Evolutionary conservation across 2,797 vertebrate genomes (phyloP), one percentile per base, ranked within the genome.

Genomic region (Hippopotamyrus pictus): DNA sequence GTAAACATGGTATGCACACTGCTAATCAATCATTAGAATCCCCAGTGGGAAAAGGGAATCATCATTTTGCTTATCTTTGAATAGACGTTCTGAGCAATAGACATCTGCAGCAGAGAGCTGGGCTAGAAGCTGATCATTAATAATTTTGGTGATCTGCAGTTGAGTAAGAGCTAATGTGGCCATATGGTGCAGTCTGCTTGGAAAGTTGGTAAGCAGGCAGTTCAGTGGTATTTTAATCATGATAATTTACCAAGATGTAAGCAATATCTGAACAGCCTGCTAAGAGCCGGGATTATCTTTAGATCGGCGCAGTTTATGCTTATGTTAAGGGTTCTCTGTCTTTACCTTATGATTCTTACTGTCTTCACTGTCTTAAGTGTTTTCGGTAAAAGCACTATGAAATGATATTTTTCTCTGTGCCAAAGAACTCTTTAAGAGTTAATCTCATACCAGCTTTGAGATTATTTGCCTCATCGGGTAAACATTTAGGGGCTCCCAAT

Each of bases 231-330:
- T 46, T 44, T 82, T 82, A 44, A 82, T 82, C 41, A 46, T 82
- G 76, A 82, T 82, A 82, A 82, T 82, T 82, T 46, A 82, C 37
- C 41, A 82, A 46, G 76, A 82, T 46, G 76, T 82, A 44, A 82
- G 76, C 19, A 11, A 44, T 82, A 46, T 82, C 41, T 9, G 19
- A 82, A 82, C 37, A 82, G 76, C 76, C 19, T 46, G 41, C 12
- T 7, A 37, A 46, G 17, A 44, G 76, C 41, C 3, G 19, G 14
- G 69, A 17, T 73, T 37, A 37, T 46, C 3, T n/a, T 19, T 46
- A 44, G 19, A 46, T 82, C 22, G 6, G 6, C 8, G 1, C 37
- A 82, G 76, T 82, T 82, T 82, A 82, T 82, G 19, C 76, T 37
- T 44, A 79, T 29, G 65, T 29, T 76, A 33, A 14, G 41, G 19